Base-by-base conservation (phyloP, 2,797 vertebrate genomes). In the Nasua narica region DNA sequence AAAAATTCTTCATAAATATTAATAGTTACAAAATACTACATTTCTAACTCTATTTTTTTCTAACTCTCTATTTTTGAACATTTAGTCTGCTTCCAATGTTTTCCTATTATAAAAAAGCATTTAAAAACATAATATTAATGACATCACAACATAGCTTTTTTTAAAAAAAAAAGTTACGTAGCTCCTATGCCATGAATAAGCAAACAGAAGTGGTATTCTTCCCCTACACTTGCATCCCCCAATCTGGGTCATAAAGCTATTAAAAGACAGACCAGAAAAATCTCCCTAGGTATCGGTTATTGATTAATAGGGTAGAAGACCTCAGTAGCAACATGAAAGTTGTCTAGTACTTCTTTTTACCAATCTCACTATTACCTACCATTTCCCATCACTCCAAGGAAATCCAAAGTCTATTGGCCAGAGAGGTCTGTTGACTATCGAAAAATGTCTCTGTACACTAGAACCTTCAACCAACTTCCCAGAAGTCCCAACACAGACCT, bases 1-100 rank as follows among this genome's bases (percentile, higher is more conserved):
- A 79, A 69, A 86, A 69, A n/a, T 70, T 94, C 46, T 70, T 81
- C 65, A 69, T 29, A 87, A 83, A 84, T 56, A 18, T 65, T 77
- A 69, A 54, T 43, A 84, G 15, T 16, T 40, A 58, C 27, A 78
- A 83, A 92, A 74, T 25, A 35, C 32, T 76, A 67, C 12, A 50
- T 89, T 48, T 65, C 27, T 11, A 54, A 77, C 46, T 21, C 15
- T 50, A n/a, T n/a, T n/a, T n/a, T n/a, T n/a, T n/a, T n/a, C n/a
- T n/a, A n/a, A n/a, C n/a, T n/a, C n/a, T n/a, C n/a, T 83, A 12
- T 67, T 90, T 81, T 60, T 16, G 40, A 94, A 86, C 37, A 74
- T 40, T 54, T 56, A 69, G 29, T 29, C 43, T 91, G 35, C 37
- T 77, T 58, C 58, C 37, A 18, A 62, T 48, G 48, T 35, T 54